Evolutionary conservation across 2,797 vertebrate species (phyloP).

Genomic region (Chromis chromis): DNA sequence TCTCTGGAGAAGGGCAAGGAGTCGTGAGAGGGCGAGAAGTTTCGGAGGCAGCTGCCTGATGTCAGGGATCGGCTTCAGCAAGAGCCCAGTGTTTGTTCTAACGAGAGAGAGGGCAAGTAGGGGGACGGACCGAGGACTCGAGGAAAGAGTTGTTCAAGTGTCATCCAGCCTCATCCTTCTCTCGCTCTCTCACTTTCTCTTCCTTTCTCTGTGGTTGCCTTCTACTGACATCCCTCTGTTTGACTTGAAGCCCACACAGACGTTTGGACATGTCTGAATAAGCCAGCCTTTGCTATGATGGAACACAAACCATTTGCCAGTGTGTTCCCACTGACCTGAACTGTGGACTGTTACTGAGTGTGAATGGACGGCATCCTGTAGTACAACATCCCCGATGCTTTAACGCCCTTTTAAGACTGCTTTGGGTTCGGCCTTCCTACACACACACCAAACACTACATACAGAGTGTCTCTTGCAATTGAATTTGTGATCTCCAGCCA

Average conservation of each 20-base stretch:
- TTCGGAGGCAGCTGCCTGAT: constrained; percentile 28
- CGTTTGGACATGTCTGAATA: constrained; percentile 34
- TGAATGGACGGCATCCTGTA: constrained; percentile 45
- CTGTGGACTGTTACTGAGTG: constrained; percentile 62
- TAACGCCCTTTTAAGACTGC: constrained; percentile 52
- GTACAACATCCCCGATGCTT: constrained; percentile 51
- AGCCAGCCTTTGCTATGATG: constrained; percentile 38
- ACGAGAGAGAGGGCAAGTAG: constrained; percentile 1
- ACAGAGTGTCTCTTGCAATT: constrained; percentile 22
- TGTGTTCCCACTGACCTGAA: constrained; percentile 49
- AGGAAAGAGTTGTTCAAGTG: constrained; percentile 26
- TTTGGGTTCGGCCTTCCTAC: constrained; percentile 26
- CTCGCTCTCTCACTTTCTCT: constrained; percentile 28
- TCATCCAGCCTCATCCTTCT: constrained; percentile 55
- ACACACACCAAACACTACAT: constrained; percentile 24
- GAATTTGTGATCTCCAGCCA: constrained; percentile 44
- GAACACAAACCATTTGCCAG: constrained; percentile 41
- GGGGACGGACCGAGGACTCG: constrained; percentile 12
- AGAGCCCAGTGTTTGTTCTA: constrained; percentile 8
- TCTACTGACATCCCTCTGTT: constrained; percentile 47
- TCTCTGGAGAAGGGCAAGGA: constrained; percentile 87
- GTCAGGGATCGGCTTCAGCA: constrained; percentile 27
- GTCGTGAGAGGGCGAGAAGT: constrained; percentile 74
- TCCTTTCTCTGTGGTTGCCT: constrained; percentile 57
- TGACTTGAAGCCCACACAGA: constrained; percentile 48